Evolutionary conservation across 2,113 vertebrate genomes (phyloP).

Genomic region (Parotia lawesii): DNA sequence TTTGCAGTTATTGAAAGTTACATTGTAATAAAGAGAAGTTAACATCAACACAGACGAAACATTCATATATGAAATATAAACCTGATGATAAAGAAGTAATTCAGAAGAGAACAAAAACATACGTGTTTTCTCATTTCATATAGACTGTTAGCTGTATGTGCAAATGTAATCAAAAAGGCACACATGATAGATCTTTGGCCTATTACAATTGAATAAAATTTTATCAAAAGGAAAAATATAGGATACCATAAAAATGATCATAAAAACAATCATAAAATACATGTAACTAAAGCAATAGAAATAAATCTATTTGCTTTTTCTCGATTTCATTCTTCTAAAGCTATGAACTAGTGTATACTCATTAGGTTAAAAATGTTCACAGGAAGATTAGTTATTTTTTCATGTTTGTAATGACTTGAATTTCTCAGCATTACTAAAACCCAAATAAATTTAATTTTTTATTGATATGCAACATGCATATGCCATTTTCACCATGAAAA

Average conservation of each 20-base stretch:
- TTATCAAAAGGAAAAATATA: background rate
- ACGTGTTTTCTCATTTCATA: background rate
- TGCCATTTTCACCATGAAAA: background rate
- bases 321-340: background rate
- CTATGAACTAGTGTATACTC: background rate
- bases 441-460: background rate
- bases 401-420: background rate
- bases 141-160: background rate
- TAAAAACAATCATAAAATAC: background rate
- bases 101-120: background rate
- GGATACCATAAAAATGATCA: background rate
- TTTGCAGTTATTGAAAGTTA: background rate
- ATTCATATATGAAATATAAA: background rate
- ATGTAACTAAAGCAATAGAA: background rate
- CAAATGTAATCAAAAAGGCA: background rate
- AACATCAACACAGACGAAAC: background rate
- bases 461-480: background rate
- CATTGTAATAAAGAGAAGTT: background rate
- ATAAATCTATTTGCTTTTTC: background rate
- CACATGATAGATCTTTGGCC: background rate
- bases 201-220: background rate
- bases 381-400: background rate
- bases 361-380: background rate
- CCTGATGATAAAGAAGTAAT: slow-evolving; percentile 12
- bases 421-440: background rate